Evolutionary conservation across 2,113 vertebrate genomes (phyloP).

Genomic region (Ammodytes dubius): DNA sequence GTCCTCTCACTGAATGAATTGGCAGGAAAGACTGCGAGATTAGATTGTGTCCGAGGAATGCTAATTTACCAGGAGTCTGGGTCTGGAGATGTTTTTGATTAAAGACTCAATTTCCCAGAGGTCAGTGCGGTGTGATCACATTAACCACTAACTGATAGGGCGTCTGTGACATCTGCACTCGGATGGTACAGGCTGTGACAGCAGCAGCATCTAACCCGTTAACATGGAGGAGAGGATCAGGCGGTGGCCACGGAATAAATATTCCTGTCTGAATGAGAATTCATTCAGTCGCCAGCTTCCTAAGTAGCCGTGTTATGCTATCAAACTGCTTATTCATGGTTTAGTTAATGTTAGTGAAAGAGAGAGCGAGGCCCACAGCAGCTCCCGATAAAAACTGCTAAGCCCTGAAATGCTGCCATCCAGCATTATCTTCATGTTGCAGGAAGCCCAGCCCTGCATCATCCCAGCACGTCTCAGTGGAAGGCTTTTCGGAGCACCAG

Average conservation of each 20-base stretch:
- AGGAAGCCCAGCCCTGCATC: slow-evolving; percentile 40
- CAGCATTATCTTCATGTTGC: slow-evolving; percentile 62
- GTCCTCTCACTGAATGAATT: slow-evolving; percentile 59
- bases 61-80: slow-evolving; percentile 63
- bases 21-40: slow-evolving; percentile 55
- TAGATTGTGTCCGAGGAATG: slow-evolving; percentile 71
- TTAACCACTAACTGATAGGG: slow-evolving; percentile 72
- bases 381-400: slow-evolving; percentile 28
- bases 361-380: slow-evolving; percentile 39
- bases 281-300: slow-evolving; percentile 22
- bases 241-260: slow-evolving; percentile 19
- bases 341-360: slow-evolving; percentile 33
- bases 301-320: slow-evolving; percentile 41
- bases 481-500: slow-evolving; percentile 32
- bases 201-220: slow-evolving; percentile 9
- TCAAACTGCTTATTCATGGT: slow-evolving; percentile 49
- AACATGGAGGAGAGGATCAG: background rate
- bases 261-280: slow-evolving; percentile 45
- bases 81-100: slow-evolving; percentile 68
- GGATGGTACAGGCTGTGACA: slow-evolving; percentile 24
- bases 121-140: slow-evolving; percentile 69
- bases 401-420: slow-evolving; percentile 65
- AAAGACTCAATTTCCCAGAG: slow-evolving; percentile 80
- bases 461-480: slow-evolving; percentile 48
- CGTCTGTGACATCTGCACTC: slow-evolving; percentile 61